phyloP scores from a whole-genome alignment of 2,888 invertebrate species.

The Oscheius sp. region DNA sequence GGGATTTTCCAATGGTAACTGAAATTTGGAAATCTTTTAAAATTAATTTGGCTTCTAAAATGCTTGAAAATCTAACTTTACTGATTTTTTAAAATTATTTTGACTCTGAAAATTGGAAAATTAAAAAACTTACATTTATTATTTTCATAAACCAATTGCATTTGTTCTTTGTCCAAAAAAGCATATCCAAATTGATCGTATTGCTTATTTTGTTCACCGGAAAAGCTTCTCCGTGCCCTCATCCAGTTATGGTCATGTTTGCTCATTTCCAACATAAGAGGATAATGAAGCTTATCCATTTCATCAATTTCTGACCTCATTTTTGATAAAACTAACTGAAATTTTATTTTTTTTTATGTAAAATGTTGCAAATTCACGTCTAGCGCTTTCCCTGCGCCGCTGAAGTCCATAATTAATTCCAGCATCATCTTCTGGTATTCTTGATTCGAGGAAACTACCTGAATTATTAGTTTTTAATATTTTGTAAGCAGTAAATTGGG shows the following conservation, averaged over 20 bases:
- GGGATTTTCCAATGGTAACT: conserved; percentile 7
- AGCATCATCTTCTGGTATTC: conserved; percentile 54
- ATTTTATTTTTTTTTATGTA: neutral
- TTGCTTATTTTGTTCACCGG: conserved; percentile 42
- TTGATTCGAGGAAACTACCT: conserved; percentile 51
- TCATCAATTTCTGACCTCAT: conserved; percentile 47
- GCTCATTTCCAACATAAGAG: conserved; percentile 56
- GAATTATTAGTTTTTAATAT: too few species aligned
- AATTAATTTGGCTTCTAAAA: neutral
- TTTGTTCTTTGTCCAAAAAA: conserved; percentile 54
- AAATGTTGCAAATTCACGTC: conserved; percentile 8
- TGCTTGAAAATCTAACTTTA: too few species aligned
- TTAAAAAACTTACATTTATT: conserved; percentile 11
- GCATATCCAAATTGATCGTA: conserved; percentile 56
- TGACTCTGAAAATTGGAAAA: neutral
- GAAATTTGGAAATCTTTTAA: conserved; percentile 5
- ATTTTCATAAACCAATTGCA: conserved; percentile 48
- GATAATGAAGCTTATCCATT: conserved; percentile 59
- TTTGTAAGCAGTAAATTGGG: too few species aligned
- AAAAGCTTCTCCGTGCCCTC: conserved; percentile 45
- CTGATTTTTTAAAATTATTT: neutral
- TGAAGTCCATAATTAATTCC: conserved; percentile 54
- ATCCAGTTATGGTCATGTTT: conserved; percentile 57
- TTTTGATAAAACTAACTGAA: conserved; percentile 36
- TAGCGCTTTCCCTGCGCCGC: conserved; percentile 50